Evolutionary conservation across 1,140 invertebrate species (phyloP), one percentile per base, ranked within the genome.

Genomic region (Mercenaria mercenaria): DNA sequence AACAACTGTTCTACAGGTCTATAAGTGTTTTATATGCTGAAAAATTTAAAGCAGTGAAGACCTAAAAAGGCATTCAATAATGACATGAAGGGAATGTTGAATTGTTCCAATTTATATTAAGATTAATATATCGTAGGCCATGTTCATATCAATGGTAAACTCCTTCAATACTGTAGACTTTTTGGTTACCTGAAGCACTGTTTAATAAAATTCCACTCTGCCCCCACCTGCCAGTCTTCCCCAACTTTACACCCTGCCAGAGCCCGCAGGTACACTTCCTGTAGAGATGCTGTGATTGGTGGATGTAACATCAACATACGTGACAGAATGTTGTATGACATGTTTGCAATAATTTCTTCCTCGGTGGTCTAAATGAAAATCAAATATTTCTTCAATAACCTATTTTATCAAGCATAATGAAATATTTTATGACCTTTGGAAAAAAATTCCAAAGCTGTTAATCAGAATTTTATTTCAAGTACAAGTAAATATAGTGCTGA

Each of bases 151-250:
- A n/a, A n/a, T n/a, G n/a, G n/a, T n/a, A n/a, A n/a, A n/a, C n/a
- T n/a, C n/a, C n/a, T n/a, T n/a, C n/a, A n/a, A n/a, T n/a, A n/a
- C n/a, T n/a, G n/a, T n/a, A n/a, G n/a, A n/a, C n/a, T n/a, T n/a
- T n/a, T n/a, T n/a, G n/a, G n/a, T n/a, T 64, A 89, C 87, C 79
- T 81, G 0, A 89, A 50, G 59, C 76, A 59, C 20, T 72, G 29
- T 18, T 56, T 23, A 23, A 89, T 81, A n/a, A 89, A 89, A 32
- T 59, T 64, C 87, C 87, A 89, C 59, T 82, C 77, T 8, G 80
- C 50, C 15, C 85, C 74, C 0, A 64, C 23, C 32, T 79, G 72
- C 23, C 29, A 43, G 3, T 64, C 59, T 20, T 61, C 18, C 15
- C 39, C 69, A 11, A 20, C 20, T 10, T 47, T 39, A 39, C 39